Evolutionary conservation across 2,888 invertebrate species (phyloP), one percentile per base, ranked within the genome.

Genomic region (Cosmia pyralina): DNA sequence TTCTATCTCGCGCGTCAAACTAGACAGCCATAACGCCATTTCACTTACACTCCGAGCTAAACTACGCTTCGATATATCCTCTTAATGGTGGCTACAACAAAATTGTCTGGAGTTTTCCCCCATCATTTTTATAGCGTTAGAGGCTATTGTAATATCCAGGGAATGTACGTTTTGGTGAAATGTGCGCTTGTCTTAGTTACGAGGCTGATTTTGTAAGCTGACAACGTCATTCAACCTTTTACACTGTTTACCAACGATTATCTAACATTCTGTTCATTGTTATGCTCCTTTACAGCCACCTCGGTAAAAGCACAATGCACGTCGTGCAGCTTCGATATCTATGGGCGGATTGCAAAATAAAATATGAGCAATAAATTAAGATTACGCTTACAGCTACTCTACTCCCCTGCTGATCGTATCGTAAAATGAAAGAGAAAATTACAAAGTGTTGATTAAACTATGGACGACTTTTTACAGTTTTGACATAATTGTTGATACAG

Each of bases 251-350:
- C 67, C 57, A 64, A 73, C 38, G 53, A 38, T 71, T 79, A 75
- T 57, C 50, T 69, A 69, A 72, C 46, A 62, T 64, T 69, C 17
- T 6, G 65, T 60, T 80, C 19, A 80, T 66, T 81, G 65, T 67
- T 50, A 55, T n/a, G 19, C 67, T 52, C 72, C 48, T 66, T 69
- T 50, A 22, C n/a, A 57, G 44, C 34, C 34, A 57, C 63, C 70
- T 65, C 41, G 70, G 46, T 72, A 75, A 60, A 70, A 84, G 60
- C 38, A 84, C 71, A 83, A 84, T 81, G 60, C 57, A 46, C 69
- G 55, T 78, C 72, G 82, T 72, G 85, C 68, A 55, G 41, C 69
- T 58, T 58, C 53, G 52, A 53, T 65, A 63, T 50, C 67, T 55
- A 59, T 69, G 59, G 71, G 62, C 62, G 60, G 66, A 68, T 69